Evolutionary conservation across 2,888 invertebrate genomes (phyloP), one percentile per base, ranked within the genome.

Genomic region (Alloscopus bannaensis): DNA sequence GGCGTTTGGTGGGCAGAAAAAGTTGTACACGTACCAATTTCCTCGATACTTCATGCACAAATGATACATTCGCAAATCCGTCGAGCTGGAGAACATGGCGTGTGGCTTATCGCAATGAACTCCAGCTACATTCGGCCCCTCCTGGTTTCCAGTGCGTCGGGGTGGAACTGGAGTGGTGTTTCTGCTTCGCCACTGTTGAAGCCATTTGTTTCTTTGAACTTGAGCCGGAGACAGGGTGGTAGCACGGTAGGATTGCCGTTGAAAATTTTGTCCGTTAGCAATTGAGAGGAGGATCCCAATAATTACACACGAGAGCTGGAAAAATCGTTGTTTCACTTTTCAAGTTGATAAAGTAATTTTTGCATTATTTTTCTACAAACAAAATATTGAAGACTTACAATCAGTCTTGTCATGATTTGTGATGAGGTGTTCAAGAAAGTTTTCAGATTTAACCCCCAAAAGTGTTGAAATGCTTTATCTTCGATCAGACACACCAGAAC

Each of bases 1-100:
- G 28, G 72, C 16, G 20, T 64, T 64, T 1, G 36, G 18, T 52
- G 72, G 72, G 24, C 72, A 72, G 22, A 42, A 52, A 31, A 52
- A 72, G 22, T 72, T 62, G 55, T 72, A 72, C 4, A 72, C 64
- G 28, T 72, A 72, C 72, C 72, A 72, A 64, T n/a, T 62, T 18
- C 64, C 55, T 55, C 72, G 72, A 29, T 11, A 29, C n/a, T 59
- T 52, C 42, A 55, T 64, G 29, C 72, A 72, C 42, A 72, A 64
- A 55, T 72, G 72, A 42, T 72, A 72, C 72, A 64, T 64, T 31
- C 72, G 62, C 52, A 40, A 36, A 72, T 72, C 55, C 18, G 52
- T 22, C 28, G 20, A 1, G 22, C 26, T 42, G 13, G 72, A 4
- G n/a, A 64, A 64, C n/a, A 72, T 22, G 1, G 64, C n/a, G 13